Percentiles rank a stretch among this genome's conserved stretches.
Conservation (phyloP, 2,113 vertebrate species). For the Phodopus roborovskii region DNA sequence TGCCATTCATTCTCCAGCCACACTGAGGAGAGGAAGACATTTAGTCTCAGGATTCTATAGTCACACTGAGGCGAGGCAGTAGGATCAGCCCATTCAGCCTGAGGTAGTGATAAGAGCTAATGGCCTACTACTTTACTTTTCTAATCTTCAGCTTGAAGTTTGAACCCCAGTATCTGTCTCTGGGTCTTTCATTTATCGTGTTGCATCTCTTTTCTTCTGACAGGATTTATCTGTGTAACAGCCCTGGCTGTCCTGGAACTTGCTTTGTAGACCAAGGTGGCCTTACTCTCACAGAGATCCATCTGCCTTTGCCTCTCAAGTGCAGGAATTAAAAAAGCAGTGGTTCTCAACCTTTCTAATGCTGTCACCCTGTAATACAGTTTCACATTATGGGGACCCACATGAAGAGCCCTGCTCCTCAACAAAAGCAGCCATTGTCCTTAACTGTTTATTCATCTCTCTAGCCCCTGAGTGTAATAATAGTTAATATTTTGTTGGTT, state of each 20-base stretch:
- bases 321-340: not conserved
- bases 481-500: not conserved
- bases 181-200: too few relatives aligned
- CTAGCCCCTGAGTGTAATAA: not conserved
- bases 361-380: not conserved
- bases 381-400: not conserved
- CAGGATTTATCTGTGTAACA: not conserved
- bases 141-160: too few relatives aligned
- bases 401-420: not conserved
- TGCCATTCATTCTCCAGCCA: too few relatives aligned
- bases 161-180: too few relatives aligned
- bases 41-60: too few relatives aligned
- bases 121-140: too few relatives aligned
- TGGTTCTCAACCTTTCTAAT: not conserved
- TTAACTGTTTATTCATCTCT: not conserved
- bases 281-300: not conserved
- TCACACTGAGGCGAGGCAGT: too few relatives aligned
- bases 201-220: too few relatives aligned
- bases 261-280: not conserved
- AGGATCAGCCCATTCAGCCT: too few relatives aligned
- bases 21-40: too few relatives aligned
- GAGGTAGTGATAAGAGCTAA: too few relatives aligned
- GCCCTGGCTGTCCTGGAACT: not conserved
- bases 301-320: not conserved
- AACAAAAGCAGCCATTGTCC: not conserved